Evolutionary conservation across 2,888 invertebrate genomes (phyloP).

Genomic region (Luffia ferchaultella): DNA sequence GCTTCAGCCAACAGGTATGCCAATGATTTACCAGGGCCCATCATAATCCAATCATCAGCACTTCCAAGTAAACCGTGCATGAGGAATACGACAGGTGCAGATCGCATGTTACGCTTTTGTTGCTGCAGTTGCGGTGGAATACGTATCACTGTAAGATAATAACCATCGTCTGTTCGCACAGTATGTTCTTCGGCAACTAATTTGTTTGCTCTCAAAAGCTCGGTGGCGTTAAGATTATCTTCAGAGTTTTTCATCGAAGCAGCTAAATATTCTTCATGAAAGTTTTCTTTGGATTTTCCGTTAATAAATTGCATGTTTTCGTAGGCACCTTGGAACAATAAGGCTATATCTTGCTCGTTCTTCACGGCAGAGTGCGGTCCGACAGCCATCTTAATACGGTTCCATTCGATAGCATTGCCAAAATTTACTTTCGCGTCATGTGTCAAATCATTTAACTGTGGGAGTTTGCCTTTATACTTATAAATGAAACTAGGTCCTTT

Average conservation of each 20-base stretch:
- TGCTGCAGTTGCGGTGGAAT: conserved; percentile 37
- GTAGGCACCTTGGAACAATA: conserved; percentile 36
- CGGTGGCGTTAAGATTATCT: conserved; percentile 29
- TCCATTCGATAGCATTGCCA: conserved; percentile 31
- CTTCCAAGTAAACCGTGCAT: conserved; percentile 44
- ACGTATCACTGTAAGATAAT: conserved; percentile 45
- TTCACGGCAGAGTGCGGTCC: conserved; percentile 22
- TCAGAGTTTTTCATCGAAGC: conserved; percentile 25
- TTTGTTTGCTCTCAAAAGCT: conserved; percentile 37
- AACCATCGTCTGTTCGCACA: conserved; percentile 49
- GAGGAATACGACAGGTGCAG: conserved; percentile 31
- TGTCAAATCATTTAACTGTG: too few relatives aligned
- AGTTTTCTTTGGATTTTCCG: conserved; percentile 19
- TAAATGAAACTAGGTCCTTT: too few relatives aligned
- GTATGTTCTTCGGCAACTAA: conserved; percentile 43
- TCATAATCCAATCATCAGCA: conserved; percentile 37
- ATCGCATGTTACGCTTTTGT: too few relatives aligned
- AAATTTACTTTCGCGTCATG: too few relatives aligned
- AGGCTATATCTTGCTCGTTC: conserved; percentile 32
- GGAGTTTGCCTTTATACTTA: too few relatives aligned
- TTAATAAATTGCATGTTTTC: conserved; percentile 33
- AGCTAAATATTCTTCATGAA: conserved; percentile 28
- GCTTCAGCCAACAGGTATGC: conserved; percentile 61
- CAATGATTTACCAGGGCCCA: conserved; percentile 31
- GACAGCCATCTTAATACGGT: conserved; percentile 26